Conservation (phyloP, 2,797 vertebrate genomes). For the Trachops cirrhosus region DNA sequence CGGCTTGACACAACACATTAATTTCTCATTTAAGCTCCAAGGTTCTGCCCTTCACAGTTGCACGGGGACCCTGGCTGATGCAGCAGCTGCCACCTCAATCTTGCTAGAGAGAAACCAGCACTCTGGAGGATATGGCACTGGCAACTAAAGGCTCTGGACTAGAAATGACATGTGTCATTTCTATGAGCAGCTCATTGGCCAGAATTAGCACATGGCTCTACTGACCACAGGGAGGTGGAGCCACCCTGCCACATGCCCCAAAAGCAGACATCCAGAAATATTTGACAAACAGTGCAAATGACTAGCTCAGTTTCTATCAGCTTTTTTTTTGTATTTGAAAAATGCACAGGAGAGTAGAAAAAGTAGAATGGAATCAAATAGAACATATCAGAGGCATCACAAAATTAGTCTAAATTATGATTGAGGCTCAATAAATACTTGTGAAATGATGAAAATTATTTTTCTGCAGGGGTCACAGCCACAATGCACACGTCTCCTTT, state of each 20-base stretch:
- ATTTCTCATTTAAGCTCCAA: neutral
- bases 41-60: neutral
- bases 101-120: neutral
- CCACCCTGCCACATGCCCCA: neutral
- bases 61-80: neutral
- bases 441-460: neutral
- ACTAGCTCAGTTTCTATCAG: neutral
- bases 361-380: neutral
- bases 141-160: neutral
- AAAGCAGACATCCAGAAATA: neutral
- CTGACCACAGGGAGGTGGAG: neutral
- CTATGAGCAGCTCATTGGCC: slow-evolving; percentile 39
- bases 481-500: neutral
- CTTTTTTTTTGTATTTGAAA: neutral
- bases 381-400: neutral
- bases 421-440: neutral
- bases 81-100: neutral
- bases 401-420: neutral
- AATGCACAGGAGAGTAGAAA: neutral
- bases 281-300: neutral
- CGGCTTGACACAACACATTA: neutral
- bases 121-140: neutral
- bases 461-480: neutral
- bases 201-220: slow-evolving; percentile 9
- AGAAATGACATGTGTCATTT: neutral